Base-by-base conservation (phyloP, 1,140 invertebrate species). In the Charaxes varanes region DNA sequence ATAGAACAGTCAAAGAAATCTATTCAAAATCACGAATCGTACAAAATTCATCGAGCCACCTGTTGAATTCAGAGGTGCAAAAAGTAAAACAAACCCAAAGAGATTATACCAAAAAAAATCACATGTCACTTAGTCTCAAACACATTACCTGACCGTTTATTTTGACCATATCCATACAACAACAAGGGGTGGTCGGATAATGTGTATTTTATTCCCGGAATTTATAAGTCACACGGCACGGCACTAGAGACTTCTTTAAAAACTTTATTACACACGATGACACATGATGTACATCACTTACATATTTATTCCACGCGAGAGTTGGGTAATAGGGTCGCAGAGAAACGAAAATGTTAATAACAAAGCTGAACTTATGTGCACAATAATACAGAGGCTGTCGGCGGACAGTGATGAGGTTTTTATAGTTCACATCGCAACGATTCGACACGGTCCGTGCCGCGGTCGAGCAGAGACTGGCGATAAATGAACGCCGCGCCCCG, bases 401-500 rank as follows among this genome's bases (percentile, higher is more conserved):
- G 30, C 62, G 72, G 78, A 82, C 78, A 82, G 78, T 61, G 41
- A 59, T 40, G 31, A 48, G 63, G 48, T 43, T 72, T 77, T 64
- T 56, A 56, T 61, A n/a, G 78, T 80, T 82, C 71, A 82, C 78
- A 82, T 82, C 67, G 73, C 78, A 82, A 41, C 78, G 74, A 71
- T 32, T 64, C 65, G 63, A 81, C 65, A 74, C 73, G 67, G 67
- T 67, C 63, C 60, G 68, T 68, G 68, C 67, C 68, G 70, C 70
- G 66, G 59, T 63, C 53, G 72, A 63, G 68, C 63, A 69, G 47
- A 68, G 70, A 79, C 74, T 76, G 63, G 55, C 59, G 61, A 32
- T 15, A 38, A 28, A 24, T 42, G 49, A 7, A 33, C 17, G 13
- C 28, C 19, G 33, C 19, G 14, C 22, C 24, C 23, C 31, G n/a